Conservation (phyloP, 2,797 vertebrate species). For the Pterois miles region DNA sequence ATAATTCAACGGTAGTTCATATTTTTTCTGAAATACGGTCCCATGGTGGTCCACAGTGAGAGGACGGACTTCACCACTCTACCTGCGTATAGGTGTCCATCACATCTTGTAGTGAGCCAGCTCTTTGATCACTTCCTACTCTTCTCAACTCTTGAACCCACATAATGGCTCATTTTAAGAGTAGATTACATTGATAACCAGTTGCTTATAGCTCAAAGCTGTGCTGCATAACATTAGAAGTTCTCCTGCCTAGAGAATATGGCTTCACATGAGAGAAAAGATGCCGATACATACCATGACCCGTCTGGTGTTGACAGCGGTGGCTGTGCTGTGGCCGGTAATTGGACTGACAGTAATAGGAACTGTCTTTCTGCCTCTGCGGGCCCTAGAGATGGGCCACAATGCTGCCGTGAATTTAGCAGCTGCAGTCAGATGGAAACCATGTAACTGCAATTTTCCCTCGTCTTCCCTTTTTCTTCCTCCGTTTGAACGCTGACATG, state of each 20-base stretch:
- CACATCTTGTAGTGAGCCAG: neutral
- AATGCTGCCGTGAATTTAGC: conserved; percentile 63
- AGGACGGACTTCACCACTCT: too few relatives aligned
- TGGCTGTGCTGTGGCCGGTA: conserved; percentile 70
- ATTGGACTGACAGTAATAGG: conserved; percentile 80
- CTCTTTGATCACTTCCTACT: conserved; percentile 10
- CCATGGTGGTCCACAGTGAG: too few relatives aligned
- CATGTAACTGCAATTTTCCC: conserved; percentile 67
- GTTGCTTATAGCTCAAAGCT: conserved; percentile 29
- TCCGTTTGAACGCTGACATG: conserved; percentile 61
- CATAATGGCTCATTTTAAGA: conserved; percentile 24
- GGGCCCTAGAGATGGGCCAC: conserved; percentile 65
- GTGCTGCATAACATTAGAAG: conserved; percentile 4
- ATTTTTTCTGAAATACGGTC: too few relatives aligned
- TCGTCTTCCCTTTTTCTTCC: conserved; percentile 43
- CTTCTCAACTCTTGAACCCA: conserved; percentile 23
- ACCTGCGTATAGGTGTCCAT: neutral
- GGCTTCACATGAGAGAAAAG: conserved; percentile 54
- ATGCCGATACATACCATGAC: conserved; percentile 58
- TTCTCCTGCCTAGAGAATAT: conserved; percentile 32
- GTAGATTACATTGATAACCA: conserved; percentile 17
- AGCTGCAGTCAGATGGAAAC: conserved; percentile 68
- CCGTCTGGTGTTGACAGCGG: conserved; percentile 68
- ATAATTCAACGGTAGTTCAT: too few relatives aligned
- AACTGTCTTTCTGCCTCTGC: conserved; percentile 72